Percentiles rank a stretch among this genome's conserved stretches.
Evolutionary conservation across 2,113 vertebrate genomes (phyloP).

Genomic region (Myiagra hebetior): DNA sequence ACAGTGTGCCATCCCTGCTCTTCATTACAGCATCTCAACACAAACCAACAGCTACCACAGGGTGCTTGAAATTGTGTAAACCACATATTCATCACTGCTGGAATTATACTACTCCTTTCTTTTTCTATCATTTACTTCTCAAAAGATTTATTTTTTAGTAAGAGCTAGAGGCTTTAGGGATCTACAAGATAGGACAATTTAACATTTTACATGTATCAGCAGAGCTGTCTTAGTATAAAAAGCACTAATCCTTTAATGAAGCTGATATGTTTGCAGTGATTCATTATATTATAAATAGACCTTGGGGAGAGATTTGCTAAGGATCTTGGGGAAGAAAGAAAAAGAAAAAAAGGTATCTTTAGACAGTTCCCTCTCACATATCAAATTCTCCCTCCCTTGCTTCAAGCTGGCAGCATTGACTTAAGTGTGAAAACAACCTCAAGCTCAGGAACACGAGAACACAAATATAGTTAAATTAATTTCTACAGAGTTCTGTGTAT

Average conservation of each 20-base stretch:
- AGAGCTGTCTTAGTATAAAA: not conserved
- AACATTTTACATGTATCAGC: not conserved
- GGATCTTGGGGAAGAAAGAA: not conserved
- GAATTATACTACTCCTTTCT: not conserved
- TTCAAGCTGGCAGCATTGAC: not conserved
- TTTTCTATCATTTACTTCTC: not conserved
- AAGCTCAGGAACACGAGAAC: not conserved
- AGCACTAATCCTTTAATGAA: not conserved
- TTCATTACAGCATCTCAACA: not conserved
- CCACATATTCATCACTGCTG: not conserved
- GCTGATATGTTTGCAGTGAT: not conserved
- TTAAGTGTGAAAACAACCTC: not conserved
- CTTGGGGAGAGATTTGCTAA: not conserved
- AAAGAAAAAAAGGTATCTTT: not conserved
- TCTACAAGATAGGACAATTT: not conserved
- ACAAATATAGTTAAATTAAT: not conserved
- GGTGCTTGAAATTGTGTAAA: not conserved
- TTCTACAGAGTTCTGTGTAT: not conserved
- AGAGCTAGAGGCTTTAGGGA: not conserved
- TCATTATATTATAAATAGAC: not conserved
- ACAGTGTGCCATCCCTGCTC: not conserved
- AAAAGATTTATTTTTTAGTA: not conserved
- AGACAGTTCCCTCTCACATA: not conserved
- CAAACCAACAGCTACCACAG: not conserved
- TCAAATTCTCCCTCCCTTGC: not conserved